Percentiles rank a stretch among this genome's conserved stretches.
These are phyloP conservation scores for Drosophila mercatorum DNA, from an alignment of 2,888 invertebrate genomes.

Conservation along the genomic window DNA sequence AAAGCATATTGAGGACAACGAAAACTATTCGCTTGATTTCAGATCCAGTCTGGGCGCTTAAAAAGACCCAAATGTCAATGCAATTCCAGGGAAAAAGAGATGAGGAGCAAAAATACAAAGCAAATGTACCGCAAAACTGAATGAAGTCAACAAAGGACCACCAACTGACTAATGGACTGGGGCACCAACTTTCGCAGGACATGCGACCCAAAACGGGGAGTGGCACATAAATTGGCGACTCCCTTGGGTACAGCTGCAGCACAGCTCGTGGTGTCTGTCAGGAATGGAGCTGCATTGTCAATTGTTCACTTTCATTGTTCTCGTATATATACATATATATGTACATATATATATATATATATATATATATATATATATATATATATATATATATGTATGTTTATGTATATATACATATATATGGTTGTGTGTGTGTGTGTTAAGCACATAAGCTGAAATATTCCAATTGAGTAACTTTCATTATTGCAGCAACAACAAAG, in stretches of 20 bases:
- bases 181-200: conserved; percentile 37
- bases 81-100: conserved; percentile 37
- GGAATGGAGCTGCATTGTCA: conserved; percentile 60
- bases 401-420: conserved; percentile 8
- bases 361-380: conserved; percentile 12
- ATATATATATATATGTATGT: conserved; percentile 12
- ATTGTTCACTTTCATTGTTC: conserved; percentile 72
- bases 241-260: conserved; percentile 62
- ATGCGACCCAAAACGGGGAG: conserved; percentile 44
- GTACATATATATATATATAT: conserved; percentile 16
- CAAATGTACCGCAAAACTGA: conserved; percentile 80
- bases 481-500: conserved; percentile 65
- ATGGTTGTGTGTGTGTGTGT: conserved; percentile 35
- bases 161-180: conserved; percentile 65
- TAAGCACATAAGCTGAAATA: conserved; percentile 81
- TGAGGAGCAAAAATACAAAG: conserved; percentile 66
- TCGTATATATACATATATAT: conserved; percentile 8
- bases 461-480: conserved; percentile 81
- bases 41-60: conserved; percentile 28
- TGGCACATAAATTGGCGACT: conserved; percentile 77
- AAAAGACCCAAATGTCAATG: conserved; percentile 48
- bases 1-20: conserved; percentile 38
- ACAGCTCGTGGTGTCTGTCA: not conserved
- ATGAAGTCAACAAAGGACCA: conserved; percentile 74
- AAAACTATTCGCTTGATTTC: conserved; percentile 50